These are phyloP conservation scores for Sialia sialis DNA, from an alignment of 2,113 vertebrate species.

Conservation along the genomic window DNA sequence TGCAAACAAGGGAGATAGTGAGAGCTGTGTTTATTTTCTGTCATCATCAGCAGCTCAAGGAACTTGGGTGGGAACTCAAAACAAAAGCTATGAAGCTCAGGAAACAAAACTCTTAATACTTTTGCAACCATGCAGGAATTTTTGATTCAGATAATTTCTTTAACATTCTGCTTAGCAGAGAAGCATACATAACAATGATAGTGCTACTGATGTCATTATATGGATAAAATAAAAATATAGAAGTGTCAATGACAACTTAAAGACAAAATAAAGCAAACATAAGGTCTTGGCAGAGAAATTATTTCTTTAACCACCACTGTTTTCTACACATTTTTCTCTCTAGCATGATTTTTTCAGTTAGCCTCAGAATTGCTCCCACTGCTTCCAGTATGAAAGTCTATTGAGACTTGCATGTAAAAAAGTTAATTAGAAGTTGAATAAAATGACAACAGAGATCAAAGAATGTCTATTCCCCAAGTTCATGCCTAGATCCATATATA, in stretches of 20 bases:
- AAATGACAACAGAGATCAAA: background rate
- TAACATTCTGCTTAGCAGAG: background rate
- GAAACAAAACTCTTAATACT: background rate
- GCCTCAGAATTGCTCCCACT: background rate
- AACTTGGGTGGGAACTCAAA: background rate
- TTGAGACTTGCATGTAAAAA: background rate
- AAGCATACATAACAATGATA: background rate
- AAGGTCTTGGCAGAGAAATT: background rate
- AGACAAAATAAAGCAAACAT: background rate
- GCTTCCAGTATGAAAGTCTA: background rate
- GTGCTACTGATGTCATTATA: background rate
- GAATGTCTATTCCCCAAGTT: background rate
- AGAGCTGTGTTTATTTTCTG: background rate
- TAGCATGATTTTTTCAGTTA: background rate
- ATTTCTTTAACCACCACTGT: background rate
- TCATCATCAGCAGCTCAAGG: background rate
- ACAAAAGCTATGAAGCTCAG: background rate
- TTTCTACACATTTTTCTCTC: background rate
- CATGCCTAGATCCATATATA: background rate
- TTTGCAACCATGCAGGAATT: background rate
- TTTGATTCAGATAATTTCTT: background rate
- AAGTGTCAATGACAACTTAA: background rate
- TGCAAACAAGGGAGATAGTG: accelerated
- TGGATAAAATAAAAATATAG: background rate
- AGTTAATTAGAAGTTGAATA: slow-evolving; percentile 26